phyloP scores from a whole-genome alignment of 2,888 invertebrate species.

The Noctua janthe region DNA sequence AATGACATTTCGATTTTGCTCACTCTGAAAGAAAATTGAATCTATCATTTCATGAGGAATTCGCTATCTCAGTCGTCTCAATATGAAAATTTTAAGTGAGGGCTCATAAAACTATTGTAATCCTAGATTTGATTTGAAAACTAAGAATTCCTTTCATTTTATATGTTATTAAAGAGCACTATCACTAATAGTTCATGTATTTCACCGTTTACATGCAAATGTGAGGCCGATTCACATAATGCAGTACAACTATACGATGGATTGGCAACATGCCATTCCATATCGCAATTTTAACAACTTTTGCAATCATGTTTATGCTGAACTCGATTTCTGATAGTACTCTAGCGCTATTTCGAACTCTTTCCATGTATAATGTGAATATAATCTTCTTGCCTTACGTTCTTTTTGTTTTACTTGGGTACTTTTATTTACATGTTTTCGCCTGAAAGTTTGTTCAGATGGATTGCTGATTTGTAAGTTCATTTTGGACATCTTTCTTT shows the following conservation, averaged over 20 bases:
- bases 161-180: background rate
- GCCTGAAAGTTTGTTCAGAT: background rate
- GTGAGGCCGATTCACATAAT: slow-evolving; percentile 20
- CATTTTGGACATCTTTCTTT: background rate
- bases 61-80: background rate
- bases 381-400: background rate
- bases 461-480: background rate
- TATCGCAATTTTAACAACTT: slow-evolving; percentile 57
- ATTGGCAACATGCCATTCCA: slow-evolving; percentile 54
- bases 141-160: background rate
- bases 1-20: background rate
- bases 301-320: slow-evolving; percentile 45
- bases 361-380: background rate
- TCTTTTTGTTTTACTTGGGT: background rate
- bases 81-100: background rate
- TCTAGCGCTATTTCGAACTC: slow-evolving; percentile 12
- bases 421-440: background rate
- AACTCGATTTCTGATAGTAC: slow-evolving; percentile 39
- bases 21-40: background rate
- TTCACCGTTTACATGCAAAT: slow-evolving; percentile 31
- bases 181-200: background rate
- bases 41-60: background rate
- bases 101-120: background rate
- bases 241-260: slow-evolving; percentile 24
- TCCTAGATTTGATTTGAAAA: background rate